Percentiles rank a stretch among this genome's conserved stretches.
Evolutionary conservation across 92 coral and sea anemone species (phyloP).

Genomic region (Virgularia gustaviana): DNA sequence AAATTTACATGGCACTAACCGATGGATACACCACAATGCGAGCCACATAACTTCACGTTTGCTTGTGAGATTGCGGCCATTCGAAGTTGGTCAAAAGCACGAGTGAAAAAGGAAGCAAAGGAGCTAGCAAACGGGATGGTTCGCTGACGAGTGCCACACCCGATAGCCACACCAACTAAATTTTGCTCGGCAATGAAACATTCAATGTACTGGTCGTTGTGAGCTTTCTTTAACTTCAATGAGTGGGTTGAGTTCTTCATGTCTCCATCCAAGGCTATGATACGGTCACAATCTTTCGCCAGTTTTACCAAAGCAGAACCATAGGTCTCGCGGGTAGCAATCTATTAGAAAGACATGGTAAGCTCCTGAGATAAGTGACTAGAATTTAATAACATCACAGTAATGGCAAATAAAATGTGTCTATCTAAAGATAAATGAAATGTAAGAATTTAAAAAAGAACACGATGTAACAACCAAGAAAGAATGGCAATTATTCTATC

Average conservation of each 20-base stretch:
- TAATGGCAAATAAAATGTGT: too few relatives aligned
- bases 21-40: conserved; percentile 91
- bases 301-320: conserved; percentile 74
- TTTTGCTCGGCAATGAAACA: conserved; percentile 98
- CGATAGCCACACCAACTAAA: conserved; percentile 95
- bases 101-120: conserved; percentile 82
- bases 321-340: conserved; percentile 85
- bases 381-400: not conserved
- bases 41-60: conserved; percentile 87
- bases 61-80: conserved; percentile 92
- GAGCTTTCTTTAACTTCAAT: conserved; percentile 63
- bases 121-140: conserved; percentile 93
- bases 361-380: too few relatives aligned
- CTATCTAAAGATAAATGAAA: too few relatives aligned
- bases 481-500: too few relatives aligned
- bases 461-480: too few relatives aligned
- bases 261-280: conserved; percentile 89
- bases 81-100: conserved; percentile 88
- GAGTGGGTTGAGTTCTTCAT: conserved; percentile 90
- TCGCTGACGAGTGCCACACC: conserved; percentile 83
- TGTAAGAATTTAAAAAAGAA: too few relatives aligned
- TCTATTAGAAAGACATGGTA: conserved; percentile 41
- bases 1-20: conserved; percentile 56
- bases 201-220: conserved; percentile 78
- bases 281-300: conserved; percentile 68